Conservation (phyloP, 2,113 vertebrate species). For the Raphicerus campestris region DNA sequence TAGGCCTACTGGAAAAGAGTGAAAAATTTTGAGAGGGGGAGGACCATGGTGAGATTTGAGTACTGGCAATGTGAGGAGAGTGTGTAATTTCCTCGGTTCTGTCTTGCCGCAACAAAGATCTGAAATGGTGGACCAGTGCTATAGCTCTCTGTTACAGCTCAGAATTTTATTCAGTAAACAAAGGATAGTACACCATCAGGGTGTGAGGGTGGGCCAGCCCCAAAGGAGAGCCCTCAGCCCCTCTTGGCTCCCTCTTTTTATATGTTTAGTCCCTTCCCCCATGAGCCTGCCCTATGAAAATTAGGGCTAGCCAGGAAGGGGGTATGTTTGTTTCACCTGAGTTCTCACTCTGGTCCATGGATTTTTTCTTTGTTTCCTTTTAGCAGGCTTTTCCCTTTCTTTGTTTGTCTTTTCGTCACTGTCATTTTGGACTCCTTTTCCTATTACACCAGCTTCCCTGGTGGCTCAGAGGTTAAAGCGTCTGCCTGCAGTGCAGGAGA, state of each 20-base stretch:
- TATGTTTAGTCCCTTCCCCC: background rate
- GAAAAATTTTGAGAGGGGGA: background rate
- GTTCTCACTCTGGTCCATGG: background rate
- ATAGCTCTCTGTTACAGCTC: background rate
- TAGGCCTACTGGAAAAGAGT: background rate
- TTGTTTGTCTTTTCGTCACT: background rate
- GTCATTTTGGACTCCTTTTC: background rate
- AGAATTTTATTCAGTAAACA: background rate
- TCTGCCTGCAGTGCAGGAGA: no score
- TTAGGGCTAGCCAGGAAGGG: background rate
- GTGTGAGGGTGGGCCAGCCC: background rate
- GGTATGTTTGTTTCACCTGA: background rate
- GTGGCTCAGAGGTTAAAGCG: no score
- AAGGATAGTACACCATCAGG: background rate
- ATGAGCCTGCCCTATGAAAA: background rate
- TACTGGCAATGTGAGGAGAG: background rate
- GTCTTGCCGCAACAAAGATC: background rate
- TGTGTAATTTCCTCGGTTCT: background rate
- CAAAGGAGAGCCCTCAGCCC: background rate
- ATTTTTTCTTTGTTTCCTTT: background rate
- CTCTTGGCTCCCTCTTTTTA: background rate
- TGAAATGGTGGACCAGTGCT: background rate
- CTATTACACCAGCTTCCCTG: background rate
- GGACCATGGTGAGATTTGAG: background rate
- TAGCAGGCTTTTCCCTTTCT: background rate